Base-by-base conservation (phyloP, 23 tunicate genomes). In the Halocynthia roretzi region DNA sequence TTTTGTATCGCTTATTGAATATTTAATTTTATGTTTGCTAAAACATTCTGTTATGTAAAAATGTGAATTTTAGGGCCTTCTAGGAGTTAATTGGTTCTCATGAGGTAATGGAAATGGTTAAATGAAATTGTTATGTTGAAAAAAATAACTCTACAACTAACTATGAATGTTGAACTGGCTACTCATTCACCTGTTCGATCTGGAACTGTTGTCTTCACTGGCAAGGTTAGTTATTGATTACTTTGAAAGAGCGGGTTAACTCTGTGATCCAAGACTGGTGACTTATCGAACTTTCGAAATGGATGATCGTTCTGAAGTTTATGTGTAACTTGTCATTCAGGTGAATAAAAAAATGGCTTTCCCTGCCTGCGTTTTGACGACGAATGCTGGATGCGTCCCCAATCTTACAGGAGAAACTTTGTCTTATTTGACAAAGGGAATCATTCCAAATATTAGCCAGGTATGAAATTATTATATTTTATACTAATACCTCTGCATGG, bases 351-450 rank as follows among this genome's bases (percentile, higher is more conserved):
- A 74, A 53, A 2, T 53, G 12, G 10, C 11, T 9, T 74, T 74
- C 7, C 78, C 95, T 7, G 54, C 50, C 44, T 91, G 90, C 52
- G 60, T 91, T n/a, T 20, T 91, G 18, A 80, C 83, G 50, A 91
- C 97, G 21, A 71, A 83, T 61, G 72, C 86, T 56, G 97, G 97
- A 10, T 60, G 71, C 10, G 77, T 91, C 23, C 97, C 97, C 8
- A 79, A 91, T 71, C 72, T 91, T 56, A 85, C 90, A 10, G 56
- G 65, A 5, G 97, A 91, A 82, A 91, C 97, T 6, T 60, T 80
- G 19, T 61, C 78, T 7, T 91, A 81, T 58, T 19, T 91, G 11
- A 80, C 88, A 50, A 21, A 48, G 18, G 54, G 67, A 7, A 48
- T 91, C 6, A 23, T 23, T 71, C 71, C 80, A 61, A 76, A 73